Percentiles rank a stretch among this genome's conserved stretches.
These are phyloP conservation scores for Vidua macroura DNA, from an alignment of 2,113 vertebrate genomes.

Conservation along the genomic window DNA sequence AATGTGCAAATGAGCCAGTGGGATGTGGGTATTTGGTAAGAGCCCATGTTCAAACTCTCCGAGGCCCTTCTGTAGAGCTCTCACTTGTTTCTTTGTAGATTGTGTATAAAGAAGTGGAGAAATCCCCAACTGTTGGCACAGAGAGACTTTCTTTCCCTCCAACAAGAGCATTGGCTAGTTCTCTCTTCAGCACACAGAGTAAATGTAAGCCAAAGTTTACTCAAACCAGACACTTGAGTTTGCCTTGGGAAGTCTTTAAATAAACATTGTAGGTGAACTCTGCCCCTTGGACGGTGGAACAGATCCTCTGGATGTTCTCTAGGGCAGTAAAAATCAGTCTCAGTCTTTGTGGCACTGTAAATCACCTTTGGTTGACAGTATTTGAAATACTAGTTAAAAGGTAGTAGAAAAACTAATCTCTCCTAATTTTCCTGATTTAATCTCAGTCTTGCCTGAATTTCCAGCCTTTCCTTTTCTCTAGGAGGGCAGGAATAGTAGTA, in stretches of 20 bases:
- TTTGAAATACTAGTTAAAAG: not conserved
- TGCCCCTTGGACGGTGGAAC: not conserved
- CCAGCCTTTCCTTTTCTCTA: not conserved
- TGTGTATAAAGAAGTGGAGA: conserved; percentile 90
- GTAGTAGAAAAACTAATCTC: not conserved
- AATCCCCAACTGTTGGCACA: conserved; percentile 63
- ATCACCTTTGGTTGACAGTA: not conserved
- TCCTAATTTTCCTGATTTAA: not conserved
- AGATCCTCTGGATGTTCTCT: not conserved
- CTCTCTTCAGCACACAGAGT: conserved; percentile 80
- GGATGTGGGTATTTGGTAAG: not conserved
- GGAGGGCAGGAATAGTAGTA: not conserved
- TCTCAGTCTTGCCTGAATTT: not conserved
- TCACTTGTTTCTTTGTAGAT: conserved; percentile 75
- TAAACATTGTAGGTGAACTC: not conserved
- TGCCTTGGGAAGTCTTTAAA: not conserved
- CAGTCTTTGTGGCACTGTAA: not conserved
- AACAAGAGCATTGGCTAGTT: conserved; percentile 60
- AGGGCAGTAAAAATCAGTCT: not conserved
- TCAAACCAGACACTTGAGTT: not conserved
- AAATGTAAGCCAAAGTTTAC: conserved; percentile 81
- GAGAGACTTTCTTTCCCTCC: conserved; percentile 77
- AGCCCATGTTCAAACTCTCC: not conserved
- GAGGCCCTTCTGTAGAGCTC: not conserved
- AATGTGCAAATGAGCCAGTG: not conserved